Percentiles rank a stretch among this genome's conserved stretches.
Conservation (phyloP, 2,888 invertebrate genomes). For the Salpingus planirostris region DNA sequence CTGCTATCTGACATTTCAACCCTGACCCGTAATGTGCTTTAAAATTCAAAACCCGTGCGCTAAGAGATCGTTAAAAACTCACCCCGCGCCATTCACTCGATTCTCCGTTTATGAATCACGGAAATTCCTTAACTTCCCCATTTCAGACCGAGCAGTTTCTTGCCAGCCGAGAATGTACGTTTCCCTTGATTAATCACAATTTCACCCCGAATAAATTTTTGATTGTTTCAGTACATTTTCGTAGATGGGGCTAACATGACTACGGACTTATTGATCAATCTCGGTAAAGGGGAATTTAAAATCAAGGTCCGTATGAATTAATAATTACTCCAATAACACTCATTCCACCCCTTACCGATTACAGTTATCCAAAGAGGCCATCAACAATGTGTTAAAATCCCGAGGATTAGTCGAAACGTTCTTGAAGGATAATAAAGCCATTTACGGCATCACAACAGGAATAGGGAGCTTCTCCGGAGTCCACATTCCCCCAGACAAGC, state of each 20-base stretch:
- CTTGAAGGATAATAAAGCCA: slow-evolving; percentile 37
- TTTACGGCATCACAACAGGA: slow-evolving; percentile 16
- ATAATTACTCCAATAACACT: too few species aligned
- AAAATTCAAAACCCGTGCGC: too few species aligned
- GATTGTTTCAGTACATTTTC: slow-evolving; percentile 40
- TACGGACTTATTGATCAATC: slow-evolving; percentile 47
- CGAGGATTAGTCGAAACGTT: slow-evolving; percentile 50
- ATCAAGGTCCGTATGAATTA: slow-evolving; percentile 45
- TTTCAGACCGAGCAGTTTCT: slow-evolving; percentile 30
- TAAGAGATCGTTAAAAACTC: too few species aligned
- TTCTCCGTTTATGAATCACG: too few species aligned
- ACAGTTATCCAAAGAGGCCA: slow-evolving; percentile 47
- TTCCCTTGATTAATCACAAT: slow-evolving; percentile 2
- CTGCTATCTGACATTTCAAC: too few species aligned
- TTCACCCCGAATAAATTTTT: background rate
- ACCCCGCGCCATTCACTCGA: too few species aligned
- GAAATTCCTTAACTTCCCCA: slow-evolving; percentile 13
- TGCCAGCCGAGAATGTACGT: slow-evolving; percentile 33
- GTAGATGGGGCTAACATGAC: slow-evolving; percentile 49
- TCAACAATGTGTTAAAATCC: slow-evolving; percentile 45
- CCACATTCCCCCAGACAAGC: slow-evolving; percentile 9
- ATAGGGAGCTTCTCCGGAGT: slow-evolving; percentile 11
- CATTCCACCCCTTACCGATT: slow-evolving; percentile 8
- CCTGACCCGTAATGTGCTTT: too few species aligned
- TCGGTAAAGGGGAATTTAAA: slow-evolving; percentile 48